Evolutionary conservation across 2,888 invertebrate species (phyloP).

Genomic region (Nudaria mundana): DNA sequence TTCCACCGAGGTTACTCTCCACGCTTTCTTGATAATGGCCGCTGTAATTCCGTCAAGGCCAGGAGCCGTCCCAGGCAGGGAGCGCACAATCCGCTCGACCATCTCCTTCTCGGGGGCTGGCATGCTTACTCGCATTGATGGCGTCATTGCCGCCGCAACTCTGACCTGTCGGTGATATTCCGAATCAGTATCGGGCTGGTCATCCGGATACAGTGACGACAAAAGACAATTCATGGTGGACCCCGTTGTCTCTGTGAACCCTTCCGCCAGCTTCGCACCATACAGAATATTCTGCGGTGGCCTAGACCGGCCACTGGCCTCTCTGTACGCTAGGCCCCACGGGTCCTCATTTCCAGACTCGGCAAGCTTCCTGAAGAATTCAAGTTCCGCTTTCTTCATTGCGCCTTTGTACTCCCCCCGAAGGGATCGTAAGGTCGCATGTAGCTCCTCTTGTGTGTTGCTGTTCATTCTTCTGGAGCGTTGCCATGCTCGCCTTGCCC

Average conservation of each 20-base stretch:
- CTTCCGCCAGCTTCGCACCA: conserved; percentile 10
- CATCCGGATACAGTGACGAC: conserved; percentile 31
- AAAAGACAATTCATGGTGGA: conserved; percentile 22
- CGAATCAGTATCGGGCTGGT: conserved; percentile 13
- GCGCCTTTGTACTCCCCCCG: neutral
- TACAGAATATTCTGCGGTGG: conserved; percentile 19
- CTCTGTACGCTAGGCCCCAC: conserved; percentile 12
- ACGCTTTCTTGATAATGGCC: conserved; percentile 19
- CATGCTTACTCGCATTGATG: conserved; percentile 16
- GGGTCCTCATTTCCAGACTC: conserved; percentile 9
- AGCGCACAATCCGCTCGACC: conserved; percentile 17
- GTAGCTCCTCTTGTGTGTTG: neutral
- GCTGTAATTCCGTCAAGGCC: conserved; percentile 34
- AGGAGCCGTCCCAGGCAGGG: conserved; percentile 33
- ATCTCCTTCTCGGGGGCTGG: conserved; percentile 10
- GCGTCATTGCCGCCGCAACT: conserved; percentile 7
- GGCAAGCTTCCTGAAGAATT: neutral
- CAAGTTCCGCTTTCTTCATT: neutral
- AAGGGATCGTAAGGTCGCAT: neutral
- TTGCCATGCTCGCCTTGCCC: neutral
- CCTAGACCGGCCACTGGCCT: conserved; percentile 2
- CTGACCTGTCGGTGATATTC: conserved; percentile 26
- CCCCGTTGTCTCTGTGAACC: conserved; percentile 3
- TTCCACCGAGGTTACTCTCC: conserved; percentile 15
- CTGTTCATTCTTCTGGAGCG: neutral